phyloP scores from a whole-genome alignment of 2,797 vertebrate genomes.

The Diplodus puntazzo region DNA sequence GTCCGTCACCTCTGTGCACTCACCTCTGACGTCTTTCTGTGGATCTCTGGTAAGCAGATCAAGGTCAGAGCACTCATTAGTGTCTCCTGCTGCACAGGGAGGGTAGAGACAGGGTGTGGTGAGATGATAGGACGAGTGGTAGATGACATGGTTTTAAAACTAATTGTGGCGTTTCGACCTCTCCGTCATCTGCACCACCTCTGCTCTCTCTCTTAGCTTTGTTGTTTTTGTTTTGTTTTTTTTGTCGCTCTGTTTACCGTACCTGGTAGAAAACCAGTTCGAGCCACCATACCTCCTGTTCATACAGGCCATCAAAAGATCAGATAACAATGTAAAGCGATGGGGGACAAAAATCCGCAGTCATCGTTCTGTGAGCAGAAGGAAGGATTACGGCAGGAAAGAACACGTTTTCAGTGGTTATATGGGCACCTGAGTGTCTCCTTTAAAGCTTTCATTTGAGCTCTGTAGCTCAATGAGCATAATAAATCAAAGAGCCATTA shows the following conservation, averaged over 20 bases:
- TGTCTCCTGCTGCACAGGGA: constrained; percentile 46
- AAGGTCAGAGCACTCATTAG: constrained; percentile 66
- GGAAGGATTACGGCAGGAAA: too few relatives aligned
- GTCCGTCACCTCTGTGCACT: neutral
- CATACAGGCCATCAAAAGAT: too few relatives aligned
- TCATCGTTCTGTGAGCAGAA: too few relatives aligned
- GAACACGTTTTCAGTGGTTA: too few relatives aligned
- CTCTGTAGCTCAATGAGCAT: constrained; percentile 14
- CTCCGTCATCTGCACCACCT: neutral
- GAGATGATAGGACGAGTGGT: neutral
- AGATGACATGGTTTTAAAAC: constrained; percentile 32
- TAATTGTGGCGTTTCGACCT: neutral
- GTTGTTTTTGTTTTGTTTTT: neutral
- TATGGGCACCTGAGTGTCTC: too few relatives aligned
- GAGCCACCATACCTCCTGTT: neutral
- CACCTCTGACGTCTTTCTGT: neutral
- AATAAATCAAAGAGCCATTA: constrained; percentile 47
- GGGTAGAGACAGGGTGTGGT: constrained; percentile 2
- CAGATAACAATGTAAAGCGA: too few relatives aligned
- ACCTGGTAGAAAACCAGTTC: neutral
- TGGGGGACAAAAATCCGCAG: too few relatives aligned
- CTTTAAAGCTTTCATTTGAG: neutral
- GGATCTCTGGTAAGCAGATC: constrained; percentile 47
- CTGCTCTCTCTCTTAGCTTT: neutral
- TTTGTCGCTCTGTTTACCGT: neutral